Conservation (phyloP, 2,113 vertebrate genomes). For the Vireo altiloquus region DNA sequence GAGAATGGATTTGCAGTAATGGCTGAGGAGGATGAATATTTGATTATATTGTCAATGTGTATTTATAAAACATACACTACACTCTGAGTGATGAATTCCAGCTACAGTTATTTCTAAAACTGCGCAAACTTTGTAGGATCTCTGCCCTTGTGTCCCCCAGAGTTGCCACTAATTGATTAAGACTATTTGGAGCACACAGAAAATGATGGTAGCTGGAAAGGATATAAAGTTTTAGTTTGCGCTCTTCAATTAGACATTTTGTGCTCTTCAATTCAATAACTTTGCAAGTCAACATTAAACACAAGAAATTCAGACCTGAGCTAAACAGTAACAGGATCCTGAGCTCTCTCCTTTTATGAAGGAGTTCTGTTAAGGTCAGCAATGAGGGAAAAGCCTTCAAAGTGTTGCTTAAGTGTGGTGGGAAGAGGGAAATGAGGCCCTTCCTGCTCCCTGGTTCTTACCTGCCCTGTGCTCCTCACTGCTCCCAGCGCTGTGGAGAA, state of each 20-base stretch:
- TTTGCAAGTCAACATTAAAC: neutral
- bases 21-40: neutral
- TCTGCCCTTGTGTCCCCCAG: neutral
- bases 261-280: neutral
- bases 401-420: neutral
- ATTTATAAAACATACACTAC: neutral
- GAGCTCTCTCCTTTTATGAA: neutral
- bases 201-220: neutral
- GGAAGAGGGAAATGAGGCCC: neutral
- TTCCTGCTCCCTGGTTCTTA: neutral
- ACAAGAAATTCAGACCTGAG: rapidly evolving
- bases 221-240: neutral
- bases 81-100: neutral
- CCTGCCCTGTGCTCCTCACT: neutral
- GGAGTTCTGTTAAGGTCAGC: neutral
- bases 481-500: neutral
- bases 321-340: neutral
- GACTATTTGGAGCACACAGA: neutral
- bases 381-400: neutral
- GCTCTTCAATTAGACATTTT: neutral
- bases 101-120: neutral
- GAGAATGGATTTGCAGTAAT: neutral
- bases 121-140: neutral
- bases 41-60: neutral
- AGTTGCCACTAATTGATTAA: neutral